phyloP scores from a whole-genome alignment of 1,140 invertebrate species.

The Muscidifurax raptorellus region DNA sequence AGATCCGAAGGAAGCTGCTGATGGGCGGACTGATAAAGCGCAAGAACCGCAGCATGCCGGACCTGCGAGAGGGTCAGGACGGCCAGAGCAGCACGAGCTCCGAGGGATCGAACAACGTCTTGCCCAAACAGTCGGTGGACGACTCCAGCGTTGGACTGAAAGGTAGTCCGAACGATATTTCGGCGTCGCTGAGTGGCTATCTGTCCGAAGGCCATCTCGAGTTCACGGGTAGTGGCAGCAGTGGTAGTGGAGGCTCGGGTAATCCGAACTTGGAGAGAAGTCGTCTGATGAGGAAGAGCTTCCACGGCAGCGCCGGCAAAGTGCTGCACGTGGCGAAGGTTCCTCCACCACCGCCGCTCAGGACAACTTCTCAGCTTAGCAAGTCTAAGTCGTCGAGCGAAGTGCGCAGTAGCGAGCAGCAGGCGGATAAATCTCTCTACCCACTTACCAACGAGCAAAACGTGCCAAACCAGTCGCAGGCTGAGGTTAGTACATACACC shows the following conservation, averaged over 20 bases:
- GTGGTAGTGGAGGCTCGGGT: constrained; percentile 73
- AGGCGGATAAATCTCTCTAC: constrained; percentile 74
- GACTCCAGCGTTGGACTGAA: constrained; percentile 84
- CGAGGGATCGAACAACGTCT: constrained; percentile 72
- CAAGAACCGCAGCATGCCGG: constrained; percentile 94
- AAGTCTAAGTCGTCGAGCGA: constrained; percentile 80
- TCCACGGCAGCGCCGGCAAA: constrained; percentile 88
- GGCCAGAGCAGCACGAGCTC: constrained; percentile 61
- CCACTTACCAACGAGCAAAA: constrained; percentile 69
- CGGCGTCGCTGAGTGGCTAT: constrained; percentile 84
- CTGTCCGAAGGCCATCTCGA: constrained; percentile 91
- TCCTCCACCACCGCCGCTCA: constrained; percentile 88
- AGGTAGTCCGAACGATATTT: constrained; percentile 73
- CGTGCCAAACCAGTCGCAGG: constrained; percentile 59
- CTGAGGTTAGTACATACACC: constrained; percentile 25
- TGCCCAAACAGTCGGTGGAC: constrained; percentile 81
- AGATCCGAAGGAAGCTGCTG: constrained; percentile 89
- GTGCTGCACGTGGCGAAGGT: constrained; percentile 88
- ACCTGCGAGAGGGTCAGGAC: constrained; percentile 86
- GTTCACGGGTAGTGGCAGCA: constrained; percentile 76
- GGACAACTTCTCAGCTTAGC: constrained; percentile 90
- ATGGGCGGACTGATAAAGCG: constrained; percentile 92
- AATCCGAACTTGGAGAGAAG: constrained; percentile 91
- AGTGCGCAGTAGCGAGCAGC: constrained; percentile 77
- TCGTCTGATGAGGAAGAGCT: constrained; percentile 92